Evolutionary conservation across 2,888 invertebrate species (phyloP).

Genomic region (Stratiomys singularior): DNA sequence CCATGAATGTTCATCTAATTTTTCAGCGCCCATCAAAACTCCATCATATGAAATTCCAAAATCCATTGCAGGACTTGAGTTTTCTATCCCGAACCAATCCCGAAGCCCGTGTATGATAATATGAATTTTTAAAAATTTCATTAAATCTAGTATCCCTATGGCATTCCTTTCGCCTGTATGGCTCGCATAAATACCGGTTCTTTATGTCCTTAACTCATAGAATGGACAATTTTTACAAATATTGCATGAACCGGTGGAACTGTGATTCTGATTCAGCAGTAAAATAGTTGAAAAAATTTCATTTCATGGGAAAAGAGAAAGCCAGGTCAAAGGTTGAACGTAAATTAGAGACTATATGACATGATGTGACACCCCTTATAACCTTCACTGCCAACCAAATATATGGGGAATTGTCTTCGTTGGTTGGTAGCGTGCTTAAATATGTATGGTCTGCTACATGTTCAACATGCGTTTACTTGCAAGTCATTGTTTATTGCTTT

Average conservation of each 20-base stretch:
- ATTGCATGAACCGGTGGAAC: not conserved
- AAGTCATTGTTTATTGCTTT: conserved; percentile 27
- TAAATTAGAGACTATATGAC: conserved; percentile 51
- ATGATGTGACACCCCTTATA: conserved; percentile 47
- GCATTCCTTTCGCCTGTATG: not conserved
- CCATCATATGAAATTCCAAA: no score
- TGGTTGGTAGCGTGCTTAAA: no score
- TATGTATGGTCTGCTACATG: not conserved
- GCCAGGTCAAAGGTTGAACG: conserved; percentile 50
- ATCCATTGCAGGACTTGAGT: no score
- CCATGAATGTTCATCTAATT: no score
- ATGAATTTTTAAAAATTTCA: conserved; percentile 35
- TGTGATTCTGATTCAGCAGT: conserved; percentile 19
- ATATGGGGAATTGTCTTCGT: conserved; percentile 11
- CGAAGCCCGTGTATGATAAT: not conserved
- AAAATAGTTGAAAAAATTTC: conserved; percentile 30
- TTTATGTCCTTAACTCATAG: not conserved
- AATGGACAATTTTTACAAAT: not conserved
- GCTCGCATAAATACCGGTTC: not conserved
- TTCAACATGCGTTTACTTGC: conserved; percentile 5
- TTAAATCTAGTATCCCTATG: not conserved
- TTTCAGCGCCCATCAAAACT: no score
- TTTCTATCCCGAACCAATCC: no score
- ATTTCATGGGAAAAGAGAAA: conserved; percentile 49
- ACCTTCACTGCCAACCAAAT: not conserved